Conservation (phyloP, 2,888 invertebrate species). For the Gymnosoma rotundatum region DNA sequence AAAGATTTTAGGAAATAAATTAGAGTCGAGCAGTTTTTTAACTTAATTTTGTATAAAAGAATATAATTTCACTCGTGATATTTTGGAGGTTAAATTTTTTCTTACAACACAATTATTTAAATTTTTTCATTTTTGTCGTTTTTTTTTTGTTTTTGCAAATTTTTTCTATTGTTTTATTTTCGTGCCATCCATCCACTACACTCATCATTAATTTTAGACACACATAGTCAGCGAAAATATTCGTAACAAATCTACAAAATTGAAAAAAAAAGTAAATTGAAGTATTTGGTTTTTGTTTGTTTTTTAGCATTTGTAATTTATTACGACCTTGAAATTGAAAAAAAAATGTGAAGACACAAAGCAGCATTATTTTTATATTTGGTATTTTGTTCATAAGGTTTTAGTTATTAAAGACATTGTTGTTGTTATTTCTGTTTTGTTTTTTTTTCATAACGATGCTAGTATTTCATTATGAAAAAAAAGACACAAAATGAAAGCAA, state of each 20-base stretch:
- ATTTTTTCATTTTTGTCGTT: constrained; percentile 2
- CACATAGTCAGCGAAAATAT: constrained; percentile 42
- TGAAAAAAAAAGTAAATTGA: constrained; percentile 46
- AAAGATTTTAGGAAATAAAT: background rate
- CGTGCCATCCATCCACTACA: background rate
- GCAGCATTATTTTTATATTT: constrained; percentile 41
- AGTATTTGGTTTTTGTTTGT: constrained; percentile 58
- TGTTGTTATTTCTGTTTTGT: too few relatives aligned
- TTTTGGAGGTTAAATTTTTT: background rate
- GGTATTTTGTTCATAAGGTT: constrained; percentile 35
- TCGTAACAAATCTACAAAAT: constrained; percentile 25
- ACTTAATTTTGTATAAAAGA: background rate
- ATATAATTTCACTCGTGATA: background rate
- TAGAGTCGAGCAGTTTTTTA: background rate
- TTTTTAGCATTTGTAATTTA: constrained; percentile 69
- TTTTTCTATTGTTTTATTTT: background rate
- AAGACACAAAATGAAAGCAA: constrained; percentile 37
- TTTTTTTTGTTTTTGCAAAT: constrained; percentile 28
- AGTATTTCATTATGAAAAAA: constrained; percentile 20
- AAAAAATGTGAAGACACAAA: constrained; percentile 28
- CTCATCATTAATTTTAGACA: background rate
- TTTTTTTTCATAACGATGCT: background rate
- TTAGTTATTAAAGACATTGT: background rate
- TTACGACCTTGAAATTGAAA: constrained; percentile 67
- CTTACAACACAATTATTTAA: too few relatives aligned